Conservation (phyloP, 2,888 invertebrate species). For the Philereme vetulata region DNA sequence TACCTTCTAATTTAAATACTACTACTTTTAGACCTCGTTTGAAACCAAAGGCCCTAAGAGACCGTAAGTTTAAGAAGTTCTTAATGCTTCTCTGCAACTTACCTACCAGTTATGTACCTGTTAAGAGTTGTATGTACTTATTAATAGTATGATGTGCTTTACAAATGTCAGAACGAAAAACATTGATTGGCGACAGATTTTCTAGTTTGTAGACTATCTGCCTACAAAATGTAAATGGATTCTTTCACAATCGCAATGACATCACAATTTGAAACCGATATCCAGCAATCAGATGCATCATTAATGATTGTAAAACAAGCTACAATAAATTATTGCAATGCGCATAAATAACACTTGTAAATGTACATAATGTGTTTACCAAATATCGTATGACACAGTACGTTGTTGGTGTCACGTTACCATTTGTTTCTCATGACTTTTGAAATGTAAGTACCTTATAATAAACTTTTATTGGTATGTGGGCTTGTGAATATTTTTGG, state of each 20-base stretch:
- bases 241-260: conserved; percentile 4
- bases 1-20: too few relatives aligned
- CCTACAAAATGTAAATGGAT: not conserved
- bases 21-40: too few relatives aligned
- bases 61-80: too few relatives aligned
- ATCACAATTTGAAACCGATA: conserved; percentile 27
- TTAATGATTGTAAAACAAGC: conserved; percentile 36
- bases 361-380: conserved; percentile 52
- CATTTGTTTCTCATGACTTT: conserved; percentile 36
- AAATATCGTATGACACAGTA: conserved; percentile 55
- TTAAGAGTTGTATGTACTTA: too few relatives aligned
- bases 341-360: conserved; percentile 49
- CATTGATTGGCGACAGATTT: not conserved
- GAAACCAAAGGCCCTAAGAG: too few relatives aligned
- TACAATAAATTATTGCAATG: conserved; percentile 37
- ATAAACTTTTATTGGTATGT: conserved; percentile 37
- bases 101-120: too few relatives aligned
- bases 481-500: conserved; percentile 30
- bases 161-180: too few relatives aligned
- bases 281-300: conserved; percentile 27
- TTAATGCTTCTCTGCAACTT: too few relatives aligned
- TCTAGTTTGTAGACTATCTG: not conserved
- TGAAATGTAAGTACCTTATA: conserved; percentile 16
- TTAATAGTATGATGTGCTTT: too few relatives aligned
- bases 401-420: conserved; percentile 50